These are phyloP conservation scores for Agrochola litura DNA, from an alignment of 2,888 invertebrate species.

Conservation along the genomic window DNA sequence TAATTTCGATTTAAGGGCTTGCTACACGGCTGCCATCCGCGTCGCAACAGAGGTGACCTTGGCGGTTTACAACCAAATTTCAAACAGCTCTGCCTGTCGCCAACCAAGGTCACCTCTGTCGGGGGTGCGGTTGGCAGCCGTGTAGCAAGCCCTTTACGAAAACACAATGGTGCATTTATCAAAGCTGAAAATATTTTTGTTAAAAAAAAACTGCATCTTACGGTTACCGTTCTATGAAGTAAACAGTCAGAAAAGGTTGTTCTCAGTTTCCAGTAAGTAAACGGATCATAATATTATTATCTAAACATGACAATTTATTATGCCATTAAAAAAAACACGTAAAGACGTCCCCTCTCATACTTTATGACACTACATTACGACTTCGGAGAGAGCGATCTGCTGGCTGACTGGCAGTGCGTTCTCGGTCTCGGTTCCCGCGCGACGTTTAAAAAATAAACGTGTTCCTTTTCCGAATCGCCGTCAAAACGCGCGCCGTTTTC, in stretches of 20 bases:
- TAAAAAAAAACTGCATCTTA: neutral
- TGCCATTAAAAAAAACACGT: slow-evolving; percentile 8
- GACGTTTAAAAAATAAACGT: slow-evolving; percentile 73
- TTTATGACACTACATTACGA: slow-evolving; percentile 71
- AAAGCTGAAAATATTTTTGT: neutral
- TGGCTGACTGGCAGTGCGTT: slow-evolving; percentile 78
- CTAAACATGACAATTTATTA: slow-evolving; percentile 17
- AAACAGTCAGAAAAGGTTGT: neutral
- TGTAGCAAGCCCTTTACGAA: neutral
- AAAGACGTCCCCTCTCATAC: slow-evolving; percentile 73
- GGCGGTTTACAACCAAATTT: neutral
- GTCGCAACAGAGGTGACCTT: too few relatives aligned
- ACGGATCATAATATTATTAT: neutral
- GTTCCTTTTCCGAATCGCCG: slow-evolving; percentile 74
- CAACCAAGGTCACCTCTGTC: too few relatives aligned
- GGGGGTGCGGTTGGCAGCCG: too few relatives aligned
- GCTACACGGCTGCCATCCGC: too few relatives aligned
- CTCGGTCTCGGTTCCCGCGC: slow-evolving; percentile 71
- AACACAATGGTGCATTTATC: neutral
- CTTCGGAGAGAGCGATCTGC: slow-evolving; percentile 84
- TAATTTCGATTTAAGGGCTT: too few relatives aligned
- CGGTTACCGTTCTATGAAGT: neutral
- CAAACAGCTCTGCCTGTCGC: too few relatives aligned
- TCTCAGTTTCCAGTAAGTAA: neutral
- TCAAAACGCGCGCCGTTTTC: slow-evolving; percentile 76